A percentile compares a stretch with the other conserved stretches of the same genome.
Conservation (phyloP, 2,113 vertebrate genomes). For the Hypomesus transpacificus region DNA sequence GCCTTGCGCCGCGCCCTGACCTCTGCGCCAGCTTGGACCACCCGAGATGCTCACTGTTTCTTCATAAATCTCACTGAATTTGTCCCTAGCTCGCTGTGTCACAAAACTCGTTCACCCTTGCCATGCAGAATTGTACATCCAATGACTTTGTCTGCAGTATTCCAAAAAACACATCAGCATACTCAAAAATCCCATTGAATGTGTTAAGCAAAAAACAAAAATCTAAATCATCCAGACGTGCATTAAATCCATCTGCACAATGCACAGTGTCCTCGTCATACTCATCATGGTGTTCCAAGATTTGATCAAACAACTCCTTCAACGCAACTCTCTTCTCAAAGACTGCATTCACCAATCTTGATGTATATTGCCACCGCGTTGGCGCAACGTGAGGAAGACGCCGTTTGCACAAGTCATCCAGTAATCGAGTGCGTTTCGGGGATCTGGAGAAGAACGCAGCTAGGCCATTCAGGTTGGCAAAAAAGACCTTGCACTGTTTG, state of each 20-base stretch:
- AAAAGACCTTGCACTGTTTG: constrained; percentile 18
- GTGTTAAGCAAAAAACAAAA: constrained; percentile 32
- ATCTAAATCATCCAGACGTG: constrained; percentile 24
- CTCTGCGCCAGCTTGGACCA: constrained; percentile 6
- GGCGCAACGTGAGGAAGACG: no score
- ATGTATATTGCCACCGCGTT: no score
- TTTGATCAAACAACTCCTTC: constrained; percentile 23
- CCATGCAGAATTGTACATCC: constrained; percentile 24
- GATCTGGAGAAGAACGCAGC: neutral
- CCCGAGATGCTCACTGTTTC: neutral
- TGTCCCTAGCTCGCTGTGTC: constrained; percentile 18
- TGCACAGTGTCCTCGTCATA: neutral
- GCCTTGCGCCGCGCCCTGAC: neutral
- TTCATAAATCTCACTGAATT: constrained; percentile 10
- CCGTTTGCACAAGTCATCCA: no score
- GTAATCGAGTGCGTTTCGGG: no score
- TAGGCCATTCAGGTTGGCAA: constrained; percentile 13
- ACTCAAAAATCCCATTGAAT: no score
- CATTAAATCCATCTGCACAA: constrained; percentile 12
- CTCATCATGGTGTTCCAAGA: constrained; percentile 13
- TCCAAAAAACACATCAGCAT: no score
- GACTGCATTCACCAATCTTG: constrained; percentile 15
- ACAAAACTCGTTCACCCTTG: constrained; percentile 26
- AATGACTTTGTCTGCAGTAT: neutral
- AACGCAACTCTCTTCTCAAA: constrained; percentile 19